Evolutionary conservation across 2,888 invertebrate species (phyloP).

Genomic region (Bibio marci): DNA sequence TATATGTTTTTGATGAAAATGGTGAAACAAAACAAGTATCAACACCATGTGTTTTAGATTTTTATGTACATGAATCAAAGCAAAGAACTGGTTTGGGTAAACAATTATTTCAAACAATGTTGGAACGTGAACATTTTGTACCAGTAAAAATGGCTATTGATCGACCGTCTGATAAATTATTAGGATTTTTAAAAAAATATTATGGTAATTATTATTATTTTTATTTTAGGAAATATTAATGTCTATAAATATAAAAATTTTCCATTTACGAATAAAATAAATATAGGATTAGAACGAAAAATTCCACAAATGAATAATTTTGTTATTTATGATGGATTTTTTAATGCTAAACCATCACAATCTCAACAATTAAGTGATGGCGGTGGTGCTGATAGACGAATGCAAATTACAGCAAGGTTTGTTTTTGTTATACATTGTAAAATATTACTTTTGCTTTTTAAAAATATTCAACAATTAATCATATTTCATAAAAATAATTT

Average conservation of each 20-base stretch:
- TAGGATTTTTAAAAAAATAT: conserved; percentile 70
- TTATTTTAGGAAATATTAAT: not conserved
- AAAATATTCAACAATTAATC: too few relatives aligned
- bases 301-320: conserved; percentile 78
- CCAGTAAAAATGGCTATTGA: conserved; percentile 76
- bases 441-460: not conserved
- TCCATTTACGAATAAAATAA: not conserved
- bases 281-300: conserved; percentile 27
- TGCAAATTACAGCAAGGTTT: conserved; percentile 25
- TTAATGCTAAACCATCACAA: conserved; percentile 24
- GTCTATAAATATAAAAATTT: not conserved
- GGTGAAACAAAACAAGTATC: conserved; percentile 59
- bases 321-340: conserved; percentile 71
- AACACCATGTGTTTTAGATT: conserved; percentile 81
- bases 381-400: conserved; percentile 9
- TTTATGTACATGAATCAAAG: conserved; percentile 69
- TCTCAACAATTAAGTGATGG: conserved; percentile 9
- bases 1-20: conserved; percentile 64
- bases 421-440: too few relatives aligned
- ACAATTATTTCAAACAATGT: conserved; percentile 72
- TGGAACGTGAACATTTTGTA: conserved; percentile 46
- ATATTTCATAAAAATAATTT: too few relatives aligned
- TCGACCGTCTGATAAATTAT: conserved; percentile 77
- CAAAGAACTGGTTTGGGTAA: conserved; percentile 80
- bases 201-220: conserved; percentile 35